These are phyloP conservation scores for Paramormyrops kingsleyae DNA, from an alignment of 2,113 vertebrate species.

Conservation along the genomic window DNA sequence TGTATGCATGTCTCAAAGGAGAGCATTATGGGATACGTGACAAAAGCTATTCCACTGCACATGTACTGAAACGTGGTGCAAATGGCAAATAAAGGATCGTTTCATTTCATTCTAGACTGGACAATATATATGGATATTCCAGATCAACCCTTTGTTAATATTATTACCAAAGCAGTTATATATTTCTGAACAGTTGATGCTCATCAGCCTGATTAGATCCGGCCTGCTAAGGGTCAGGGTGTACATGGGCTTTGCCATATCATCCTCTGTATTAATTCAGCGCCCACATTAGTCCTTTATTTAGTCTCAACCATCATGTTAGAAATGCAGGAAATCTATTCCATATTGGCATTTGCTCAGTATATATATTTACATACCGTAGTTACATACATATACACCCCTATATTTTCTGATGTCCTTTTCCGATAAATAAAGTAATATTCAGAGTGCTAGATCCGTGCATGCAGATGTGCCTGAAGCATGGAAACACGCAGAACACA, in stretches of 20 bases:
- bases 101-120: background rate
- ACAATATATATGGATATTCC: background rate
- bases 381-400: background rate
- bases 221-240: background rate
- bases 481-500: background rate
- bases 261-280: background rate
- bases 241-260: background rate
- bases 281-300: background rate
- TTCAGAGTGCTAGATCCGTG: slow-evolving; percentile 50
- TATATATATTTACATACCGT: background rate
- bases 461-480: slow-evolving; percentile 45
- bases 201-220: background rate
- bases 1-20: background rate
- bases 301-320: background rate
- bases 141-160: background rate
- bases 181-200: background rate
- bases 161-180: background rate
- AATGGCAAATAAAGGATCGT: background rate
- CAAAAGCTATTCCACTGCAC: background rate
- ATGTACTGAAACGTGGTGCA: background rate
- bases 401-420: background rate
- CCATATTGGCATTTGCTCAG: background rate
- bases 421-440: slow-evolving; percentile 37
- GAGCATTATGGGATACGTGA: background rate
- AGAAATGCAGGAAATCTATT: background rate